Percentiles rank a stretch among this genome's conserved stretches.
Evolutionary conservation across 92 coral and sea anemone species (phyloP).

Genomic region (Epizoanthus fatuus): DNA sequence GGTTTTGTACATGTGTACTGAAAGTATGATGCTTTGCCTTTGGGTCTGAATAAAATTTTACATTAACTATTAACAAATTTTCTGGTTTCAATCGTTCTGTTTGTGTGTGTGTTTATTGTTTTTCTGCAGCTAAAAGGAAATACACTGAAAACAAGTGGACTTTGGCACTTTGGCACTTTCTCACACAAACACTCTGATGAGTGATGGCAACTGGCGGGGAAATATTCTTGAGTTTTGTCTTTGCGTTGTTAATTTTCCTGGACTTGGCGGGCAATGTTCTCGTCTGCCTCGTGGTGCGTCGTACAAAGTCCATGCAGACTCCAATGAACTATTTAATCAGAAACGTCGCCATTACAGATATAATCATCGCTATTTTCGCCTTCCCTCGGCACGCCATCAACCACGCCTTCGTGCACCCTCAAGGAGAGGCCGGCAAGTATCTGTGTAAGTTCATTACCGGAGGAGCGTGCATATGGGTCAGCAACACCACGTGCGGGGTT

Average conservation of each 20-base stretch:
- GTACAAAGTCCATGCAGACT: constrained; percentile 55
- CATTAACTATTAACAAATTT: too few species aligned
- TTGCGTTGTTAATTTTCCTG: constrained; percentile 43
- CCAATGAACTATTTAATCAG: constrained; percentile 74
- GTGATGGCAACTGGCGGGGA: too few species aligned
- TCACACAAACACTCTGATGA: too few species aligned
- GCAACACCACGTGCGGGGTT: constrained; percentile 70
- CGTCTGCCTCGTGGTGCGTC: constrained; percentile 56
- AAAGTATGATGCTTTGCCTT: too few species aligned
- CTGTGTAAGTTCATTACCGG: constrained; percentile 81
- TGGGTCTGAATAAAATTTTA: too few species aligned
- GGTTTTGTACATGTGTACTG: too few species aligned
- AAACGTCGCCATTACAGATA: constrained; percentile 72
- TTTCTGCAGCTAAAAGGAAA: too few species aligned
- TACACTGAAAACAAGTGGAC: too few species aligned
- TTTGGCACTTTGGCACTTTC: too few species aligned
- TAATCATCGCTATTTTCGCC: constrained; percentile 62
- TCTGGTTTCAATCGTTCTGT: too few species aligned
- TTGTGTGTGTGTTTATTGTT: too few species aligned
- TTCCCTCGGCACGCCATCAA: constrained; percentile 74
- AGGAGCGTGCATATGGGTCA: constrained; percentile 78
- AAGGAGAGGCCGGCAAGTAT: constrained; percentile 47
- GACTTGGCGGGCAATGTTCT: constrained; percentile 63
- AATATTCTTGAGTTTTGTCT: constrained; percentile 36
- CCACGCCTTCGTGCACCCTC: constrained; percentile 62